Evolutionary conservation across 2,888 invertebrate genomes (phyloP), one percentile per base, ranked within the genome.

Genomic region (Epirrita christyi): DNA sequence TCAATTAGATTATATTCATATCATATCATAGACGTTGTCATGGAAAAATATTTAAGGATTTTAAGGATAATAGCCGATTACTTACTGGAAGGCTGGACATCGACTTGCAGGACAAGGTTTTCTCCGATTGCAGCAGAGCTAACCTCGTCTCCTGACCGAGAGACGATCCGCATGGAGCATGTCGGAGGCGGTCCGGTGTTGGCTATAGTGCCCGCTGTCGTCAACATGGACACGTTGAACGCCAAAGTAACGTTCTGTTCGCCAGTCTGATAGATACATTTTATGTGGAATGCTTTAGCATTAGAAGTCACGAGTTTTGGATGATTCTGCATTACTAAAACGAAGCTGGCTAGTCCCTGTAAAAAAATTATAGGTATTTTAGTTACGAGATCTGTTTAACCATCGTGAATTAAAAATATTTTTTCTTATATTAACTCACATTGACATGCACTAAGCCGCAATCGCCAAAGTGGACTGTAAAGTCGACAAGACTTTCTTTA

Each of bases 221-320:
- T 98, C 67, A 98, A 86, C 98, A 98, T 98, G 8, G 98, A 98
- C 7, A 98, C 98, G 81, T 98, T 98, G 84, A 98, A 98, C 40
- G 98, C 98, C 36, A 98, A 92, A 0, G 97, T 97, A 0, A 98
- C 97, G 70, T 97, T 97, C 83, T 97, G 97, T 82, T 97, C 97
- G 60, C 97, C 98, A 0, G 97, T 98, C 84, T 98, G 97, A 83
- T 98, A 98, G 54, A 98, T 96, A 83, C 98, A 98, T 83, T 97
- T 97, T 65, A 99, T 97, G 86, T 98, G 97, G 92, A 98, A 99
- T 0, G 98, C 98, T 84, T 98, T 97, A 5, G 98, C 98, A 77
- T 97, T 97, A 81, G 97, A 97, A 0, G 98, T 99, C 48, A 98
- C 96, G 50, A 99, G 93, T 92, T 97, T 97, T 0, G 98, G 98